Base-by-base conservation (phyloP, 1,140 invertebrate genomes). In the Mycetomoellerius zeteki region DNA sequence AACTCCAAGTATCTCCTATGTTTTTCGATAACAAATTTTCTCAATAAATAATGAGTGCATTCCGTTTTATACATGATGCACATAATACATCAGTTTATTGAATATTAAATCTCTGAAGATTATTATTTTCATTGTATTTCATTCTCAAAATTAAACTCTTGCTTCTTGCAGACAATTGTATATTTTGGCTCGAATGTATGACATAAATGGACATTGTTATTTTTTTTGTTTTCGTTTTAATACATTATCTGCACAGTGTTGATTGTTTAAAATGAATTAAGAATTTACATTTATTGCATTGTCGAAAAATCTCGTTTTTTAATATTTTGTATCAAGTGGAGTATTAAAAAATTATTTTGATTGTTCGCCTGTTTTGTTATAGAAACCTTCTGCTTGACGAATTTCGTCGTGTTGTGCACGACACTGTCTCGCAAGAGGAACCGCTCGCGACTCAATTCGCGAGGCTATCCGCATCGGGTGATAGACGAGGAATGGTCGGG, bases 401-500 rank as follows among this genome's bases (percentile, higher is more conserved):
- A 21, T 91, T 91, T 60, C 64, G 78, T 21, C 85, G 64, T 5
- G 43, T 19, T 16, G 76, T 64, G 58, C 65, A 82, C 27, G 54
- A 87, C 8, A 64, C 43, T 16, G 71, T 75, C 19, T 85, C 10
- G 16, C 24, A 56, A 16, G 88, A 82, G 4, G 88, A 85, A 10
- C n/a, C 78, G 33, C 86, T 91, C 43, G 76, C 71, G 21, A 73
- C 86, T 24, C 72, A 84, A 19, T 95, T 95, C 71, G 64, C 43
- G 3, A 76, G 92, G 52, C 67, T 90, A 6, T 95, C 92, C 0
- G 54, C 86, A 30, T 58, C 58, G n/a, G 92, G 92, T 54, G 92
- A 95, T 27, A 90, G 91, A 71, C 86, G 78, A 24, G 89, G 80
- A 27, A 95, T 95, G 93, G 90, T 95, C 50, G 88, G 93, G 47